These are phyloP conservation scores for Ceryle rudis DNA, from an alignment of 2,797 vertebrate species.

Conservation along the genomic window DNA sequence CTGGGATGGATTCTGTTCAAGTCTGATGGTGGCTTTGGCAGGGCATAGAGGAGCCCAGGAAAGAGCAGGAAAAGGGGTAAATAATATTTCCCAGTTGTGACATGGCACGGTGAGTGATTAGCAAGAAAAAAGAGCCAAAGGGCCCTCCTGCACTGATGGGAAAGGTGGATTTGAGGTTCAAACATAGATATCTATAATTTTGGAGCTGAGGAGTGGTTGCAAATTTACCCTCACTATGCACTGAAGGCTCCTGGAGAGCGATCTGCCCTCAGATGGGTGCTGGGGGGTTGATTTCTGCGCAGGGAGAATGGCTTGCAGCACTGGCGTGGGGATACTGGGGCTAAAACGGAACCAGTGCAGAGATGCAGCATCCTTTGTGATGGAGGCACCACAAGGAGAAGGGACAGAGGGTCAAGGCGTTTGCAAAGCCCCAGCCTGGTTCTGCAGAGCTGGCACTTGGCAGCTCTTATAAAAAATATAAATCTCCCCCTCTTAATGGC, in stretches of 20 bases:
- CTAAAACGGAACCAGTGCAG: not conserved
- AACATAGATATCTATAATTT: not conserved
- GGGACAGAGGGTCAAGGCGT: fast-evolving
- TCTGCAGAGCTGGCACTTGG: not conserved
- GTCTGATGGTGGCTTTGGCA: not conserved
- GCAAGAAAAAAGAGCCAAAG: not conserved
- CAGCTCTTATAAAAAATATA: not conserved
- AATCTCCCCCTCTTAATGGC: not conserved
- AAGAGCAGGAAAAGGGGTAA: not conserved
- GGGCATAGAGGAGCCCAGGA: not conserved
- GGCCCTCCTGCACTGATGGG: not conserved
- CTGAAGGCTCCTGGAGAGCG: not conserved
- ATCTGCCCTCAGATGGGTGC: not conserved
- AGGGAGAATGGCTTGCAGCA: not conserved
- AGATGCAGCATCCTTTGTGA: not conserved
- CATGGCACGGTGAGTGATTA: fast-evolving
- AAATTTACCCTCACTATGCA: not conserved
- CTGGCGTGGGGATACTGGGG: not conserved
- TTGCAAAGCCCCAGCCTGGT: not conserved
- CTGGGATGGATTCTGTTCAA: fast-evolving
- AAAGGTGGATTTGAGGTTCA: not conserved
- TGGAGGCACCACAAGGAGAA: fast-evolving
- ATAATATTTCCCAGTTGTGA: fast-evolving
- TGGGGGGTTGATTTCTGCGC: not conserved
- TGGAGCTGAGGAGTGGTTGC: not conserved